These are phyloP conservation scores for Bucco capensis DNA, from an alignment of 2,113 vertebrate genomes.

Conservation along the genomic window DNA sequence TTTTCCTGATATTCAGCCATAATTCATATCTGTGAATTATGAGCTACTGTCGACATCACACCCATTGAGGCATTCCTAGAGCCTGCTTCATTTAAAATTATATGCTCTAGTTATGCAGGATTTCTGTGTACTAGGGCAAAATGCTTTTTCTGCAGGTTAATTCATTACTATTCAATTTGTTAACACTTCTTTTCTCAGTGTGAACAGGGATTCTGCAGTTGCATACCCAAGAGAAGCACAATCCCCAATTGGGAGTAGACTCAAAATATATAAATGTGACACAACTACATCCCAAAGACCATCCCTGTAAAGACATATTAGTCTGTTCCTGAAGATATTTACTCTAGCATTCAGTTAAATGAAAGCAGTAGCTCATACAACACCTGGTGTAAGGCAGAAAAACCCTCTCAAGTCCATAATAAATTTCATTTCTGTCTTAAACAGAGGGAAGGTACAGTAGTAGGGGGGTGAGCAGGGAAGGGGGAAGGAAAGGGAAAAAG, in stretches of 20 bases:
- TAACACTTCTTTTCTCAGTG: slow-evolving; percentile 45
- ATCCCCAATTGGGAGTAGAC: slow-evolving; percentile 5
- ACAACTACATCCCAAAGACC: slow-evolving; percentile 27
- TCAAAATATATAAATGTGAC: slow-evolving; percentile 47
- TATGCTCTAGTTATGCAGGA: slow-evolving; percentile 67
- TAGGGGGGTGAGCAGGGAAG: background rate
- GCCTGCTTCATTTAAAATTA: slow-evolving; percentile 67
- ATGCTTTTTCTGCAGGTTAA: slow-evolving; percentile 69
- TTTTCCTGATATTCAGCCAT: slow-evolving; percentile 64
- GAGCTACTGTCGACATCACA: slow-evolving; percentile 64
- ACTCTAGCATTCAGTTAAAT: slow-evolving; percentile 22
- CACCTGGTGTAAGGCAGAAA: slow-evolving; percentile 22
- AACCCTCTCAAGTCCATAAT: background rate
- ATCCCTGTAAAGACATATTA: background rate
- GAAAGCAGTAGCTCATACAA: slow-evolving; percentile 35
- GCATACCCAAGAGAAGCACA: slow-evolving; percentile 10
- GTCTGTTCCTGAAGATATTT: slow-evolving; percentile 4
- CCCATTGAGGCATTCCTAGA: slow-evolving; percentile 56
- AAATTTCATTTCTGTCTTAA: slow-evolving; percentile 20
- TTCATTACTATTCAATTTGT: slow-evolving; percentile 67
- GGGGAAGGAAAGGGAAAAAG: background rate
- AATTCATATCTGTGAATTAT: slow-evolving; percentile 68
- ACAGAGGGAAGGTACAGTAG: background rate
- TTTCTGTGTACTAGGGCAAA: slow-evolving; percentile 63
- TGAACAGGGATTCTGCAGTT: slow-evolving; percentile 41